These are phyloP conservation scores for Pangasius larnaudii DNA, from an alignment of 2,797 vertebrate species.

Conservation along the genomic window DNA sequence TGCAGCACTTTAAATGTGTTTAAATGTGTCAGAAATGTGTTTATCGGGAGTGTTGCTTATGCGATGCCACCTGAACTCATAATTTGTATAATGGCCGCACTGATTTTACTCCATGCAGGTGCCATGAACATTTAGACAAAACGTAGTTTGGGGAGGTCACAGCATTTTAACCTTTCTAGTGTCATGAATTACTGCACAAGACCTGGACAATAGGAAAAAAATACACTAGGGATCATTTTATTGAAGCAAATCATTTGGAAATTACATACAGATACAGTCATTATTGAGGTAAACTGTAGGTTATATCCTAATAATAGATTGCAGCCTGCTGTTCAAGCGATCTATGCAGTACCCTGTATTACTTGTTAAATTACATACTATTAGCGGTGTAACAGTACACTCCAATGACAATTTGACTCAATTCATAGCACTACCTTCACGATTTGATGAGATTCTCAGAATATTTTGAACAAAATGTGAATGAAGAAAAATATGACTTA, in stretches of 20 bases:
- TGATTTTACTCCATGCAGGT: conserved; percentile 12
- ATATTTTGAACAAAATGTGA: not conserved
- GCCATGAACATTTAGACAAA: conserved; percentile 7
- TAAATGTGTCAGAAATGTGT: conserved; percentile 15
- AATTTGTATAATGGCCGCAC: conserved; percentile 5
- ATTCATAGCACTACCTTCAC: not conserved
- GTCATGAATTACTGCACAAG: conserved; percentile 21
- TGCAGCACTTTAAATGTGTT: not conserved
- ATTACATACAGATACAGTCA: not conserved
- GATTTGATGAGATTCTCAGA: not conserved
- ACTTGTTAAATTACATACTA: not conserved
- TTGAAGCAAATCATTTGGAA: not conserved
- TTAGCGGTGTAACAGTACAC: not conserved
- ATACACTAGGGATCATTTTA: not conserved
- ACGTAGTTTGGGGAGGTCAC: conserved; percentile 1
- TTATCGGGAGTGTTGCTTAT: conserved; percentile 10
- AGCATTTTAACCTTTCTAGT: conserved; percentile 34
- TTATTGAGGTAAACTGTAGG: not conserved
- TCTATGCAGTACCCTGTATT: not conserved
- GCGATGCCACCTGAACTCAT: not conserved
- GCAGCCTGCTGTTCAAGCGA: not conserved
- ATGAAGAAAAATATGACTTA: not conserved
- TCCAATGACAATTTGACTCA: not conserved
- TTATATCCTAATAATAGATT: not conserved
- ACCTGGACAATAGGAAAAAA: not conserved